Base-by-base conservation (phyloP, 1,140 invertebrate species). In the Agrilus planipennis region DNA sequence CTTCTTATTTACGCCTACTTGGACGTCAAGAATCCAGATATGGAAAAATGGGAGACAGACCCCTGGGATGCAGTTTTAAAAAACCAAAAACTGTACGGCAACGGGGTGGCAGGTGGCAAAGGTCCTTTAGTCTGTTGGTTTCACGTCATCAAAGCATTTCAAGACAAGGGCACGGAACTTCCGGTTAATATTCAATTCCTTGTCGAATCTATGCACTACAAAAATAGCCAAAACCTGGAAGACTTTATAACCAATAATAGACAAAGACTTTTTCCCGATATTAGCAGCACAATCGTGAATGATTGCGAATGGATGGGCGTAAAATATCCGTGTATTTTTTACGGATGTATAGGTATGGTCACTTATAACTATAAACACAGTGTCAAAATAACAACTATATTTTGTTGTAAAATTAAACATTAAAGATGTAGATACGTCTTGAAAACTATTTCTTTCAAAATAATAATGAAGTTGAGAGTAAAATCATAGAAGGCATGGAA, bases 151-250 rank as follows among this genome's bases (percentile, higher is more conserved):
- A 34, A 55, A 36, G 51, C 54, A 6, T 58, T 61, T 41, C 47
- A 55, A 38, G 17, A 36, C 6, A 42, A 35, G 4, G 43, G 53
- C 23, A 42, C 52, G 6, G 31, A 39, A 2, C 31, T 62, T 6
- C 60, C 60, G 2, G 50, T 62, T 6, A 61, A 60, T 35, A 32
- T 62, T 14, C 60, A 57, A 44, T 58, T 62, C 29, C 49, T 58
- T 16, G 53, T 62, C 22, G 58, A 62, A 34, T 49, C 52, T 9
- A 54, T 56, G 51, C 42, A 60, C 34, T 46, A 51, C 25, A 39
- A 52, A 21, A 39, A 52, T 20, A 55, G 52, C 39, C 10, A 43
- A 11, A 57, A 55, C 6, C 39, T 62, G 15, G 46, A 51, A 17
- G 50, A 47, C 18, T 61, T 62, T 30, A 29, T 62, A 2, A 39